phyloP scores from a whole-genome alignment of 2,888 invertebrate species.

The Pinctada fucata region DNA sequence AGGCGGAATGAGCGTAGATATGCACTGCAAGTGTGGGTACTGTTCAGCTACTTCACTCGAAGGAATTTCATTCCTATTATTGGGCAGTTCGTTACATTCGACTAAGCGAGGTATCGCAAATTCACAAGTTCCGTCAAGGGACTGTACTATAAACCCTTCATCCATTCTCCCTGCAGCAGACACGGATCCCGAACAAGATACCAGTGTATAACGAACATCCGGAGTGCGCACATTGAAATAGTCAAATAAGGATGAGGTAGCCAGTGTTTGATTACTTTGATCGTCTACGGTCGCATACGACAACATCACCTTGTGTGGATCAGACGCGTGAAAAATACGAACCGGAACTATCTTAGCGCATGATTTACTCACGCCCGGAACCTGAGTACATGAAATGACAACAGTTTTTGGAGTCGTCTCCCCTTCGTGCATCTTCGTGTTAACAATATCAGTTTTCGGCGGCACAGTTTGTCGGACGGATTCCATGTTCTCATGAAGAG shows the following conservation, averaged over 20 bases:
- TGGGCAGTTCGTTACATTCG: constrained; percentile 29
- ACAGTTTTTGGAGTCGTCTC: constrained; percentile 13
- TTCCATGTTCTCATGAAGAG: constrained; percentile 22
- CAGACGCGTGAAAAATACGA: not conserved
- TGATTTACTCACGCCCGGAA: constrained; percentile 27
- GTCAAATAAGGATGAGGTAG: constrained; percentile 23
- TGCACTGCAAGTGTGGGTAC: constrained; percentile 24
- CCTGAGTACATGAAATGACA: constrained; percentile 15
- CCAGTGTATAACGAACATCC: constrained; percentile 18
- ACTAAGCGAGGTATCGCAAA: constrained; percentile 16
- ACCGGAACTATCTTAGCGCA: constrained; percentile 35
- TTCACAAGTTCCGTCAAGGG: constrained; percentile 23
- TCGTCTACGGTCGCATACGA: constrained; percentile 31
- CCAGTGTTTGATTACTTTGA: constrained; percentile 29
- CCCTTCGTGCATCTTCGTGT: not conserved
- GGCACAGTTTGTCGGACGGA: no score
- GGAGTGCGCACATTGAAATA: constrained; percentile 12
- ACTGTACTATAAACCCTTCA: not conserved
- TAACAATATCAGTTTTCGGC: no score
- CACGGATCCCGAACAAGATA: constrained; percentile 27
- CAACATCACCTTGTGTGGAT: constrained; percentile 9
- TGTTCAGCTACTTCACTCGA: constrained; percentile 1
- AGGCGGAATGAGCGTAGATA: constrained; percentile 13
- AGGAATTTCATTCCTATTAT: constrained; percentile 20
- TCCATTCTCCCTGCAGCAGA: constrained; percentile 19